Conservation (phyloP, 2,113 vertebrate genomes). For the Platichthys flesus region DNA sequence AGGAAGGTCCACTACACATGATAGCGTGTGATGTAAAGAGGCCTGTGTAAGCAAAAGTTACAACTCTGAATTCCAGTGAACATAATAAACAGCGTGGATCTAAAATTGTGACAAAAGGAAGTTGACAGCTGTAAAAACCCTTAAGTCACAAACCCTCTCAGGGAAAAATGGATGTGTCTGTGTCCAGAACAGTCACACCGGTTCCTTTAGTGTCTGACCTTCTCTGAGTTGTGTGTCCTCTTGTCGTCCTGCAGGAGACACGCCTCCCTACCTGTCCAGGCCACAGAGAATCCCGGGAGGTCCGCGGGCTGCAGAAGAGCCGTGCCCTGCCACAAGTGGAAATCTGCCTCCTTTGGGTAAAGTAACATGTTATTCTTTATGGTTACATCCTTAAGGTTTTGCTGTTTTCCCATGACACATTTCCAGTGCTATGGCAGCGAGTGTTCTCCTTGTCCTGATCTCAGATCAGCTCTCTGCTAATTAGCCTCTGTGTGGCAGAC, state of each 20-base stretch:
- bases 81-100: no score
- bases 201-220: not conserved
- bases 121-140: no score
- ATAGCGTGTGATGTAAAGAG: no score
- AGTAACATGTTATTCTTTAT: constrained; percentile 53
- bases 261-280: constrained; percentile 75
- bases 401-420: constrained; percentile 9
- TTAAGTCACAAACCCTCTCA: no score
- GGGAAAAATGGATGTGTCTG: no score
- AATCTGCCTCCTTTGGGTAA: constrained; percentile 83
- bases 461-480: constrained; percentile 14
- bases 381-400: not conserved
- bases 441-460: constrained; percentile 7
- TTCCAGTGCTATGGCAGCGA: not conserved
- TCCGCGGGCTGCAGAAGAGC: constrained; percentile 69
- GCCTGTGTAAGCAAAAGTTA: no score
- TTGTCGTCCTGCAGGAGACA: constrained; percentile 72
- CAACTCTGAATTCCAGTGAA: no score
- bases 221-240: not conserved
- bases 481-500: constrained; percentile 38
- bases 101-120: no score
- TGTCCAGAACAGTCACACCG: no score
- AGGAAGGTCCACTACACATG: no score
- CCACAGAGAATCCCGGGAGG: constrained; percentile 54
- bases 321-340: constrained; percentile 78